Base-by-base conservation (phyloP, 2,888 invertebrate genomes). In the Synergus gifuensis region DNA sequence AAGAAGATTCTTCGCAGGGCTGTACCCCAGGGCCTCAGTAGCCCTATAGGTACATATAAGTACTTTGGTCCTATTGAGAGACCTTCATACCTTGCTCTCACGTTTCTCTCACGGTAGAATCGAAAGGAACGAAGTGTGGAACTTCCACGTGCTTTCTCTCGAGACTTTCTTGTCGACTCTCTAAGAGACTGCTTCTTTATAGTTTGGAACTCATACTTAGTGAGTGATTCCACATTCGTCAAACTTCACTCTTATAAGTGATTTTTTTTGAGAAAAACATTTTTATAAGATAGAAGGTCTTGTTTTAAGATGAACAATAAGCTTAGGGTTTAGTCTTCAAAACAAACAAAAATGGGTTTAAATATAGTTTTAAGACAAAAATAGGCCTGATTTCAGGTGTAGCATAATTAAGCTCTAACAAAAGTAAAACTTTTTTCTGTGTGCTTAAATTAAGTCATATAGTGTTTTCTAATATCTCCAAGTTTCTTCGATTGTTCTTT, bases 131-230 rank as follows among this genome's bases (percentile, higher is more conserved):
- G 76, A 82, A 83, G 78, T 78, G 44, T 76, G 63, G 62, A 86
- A 87, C 86, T 85, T 84, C 83, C 85, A 84, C 84, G 85, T 89
- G 88, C 89, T 89, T 89, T 89, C 89, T 87, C 88, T 86, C 82
- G 80, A 85, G 85, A 88, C 89, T 89, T 89, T 89, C 88, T 87
- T 88, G 85, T 83, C 81, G 79, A 42, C 82, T 79, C 80, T 81
- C 81, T 82, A 83, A 79, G 79, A 81, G 76, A 77, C 40, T 62
- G 18, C 44, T 77, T 77, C 36, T 77, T 77, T 80, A 16, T 73
- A 22, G 73, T 54, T 54, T 49, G 4, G 14, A 69, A 18, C 18
- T 54, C 22, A 4, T 22, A 60, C 60, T 60, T 18, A 12, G 62
- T 5, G 28, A 22, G 7, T 62, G 62, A 62, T 62, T 62, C 28